Evolutionary conservation across 2,113 vertebrate species (phyloP).

Genomic region (Oncorhynchus masou): DNA sequence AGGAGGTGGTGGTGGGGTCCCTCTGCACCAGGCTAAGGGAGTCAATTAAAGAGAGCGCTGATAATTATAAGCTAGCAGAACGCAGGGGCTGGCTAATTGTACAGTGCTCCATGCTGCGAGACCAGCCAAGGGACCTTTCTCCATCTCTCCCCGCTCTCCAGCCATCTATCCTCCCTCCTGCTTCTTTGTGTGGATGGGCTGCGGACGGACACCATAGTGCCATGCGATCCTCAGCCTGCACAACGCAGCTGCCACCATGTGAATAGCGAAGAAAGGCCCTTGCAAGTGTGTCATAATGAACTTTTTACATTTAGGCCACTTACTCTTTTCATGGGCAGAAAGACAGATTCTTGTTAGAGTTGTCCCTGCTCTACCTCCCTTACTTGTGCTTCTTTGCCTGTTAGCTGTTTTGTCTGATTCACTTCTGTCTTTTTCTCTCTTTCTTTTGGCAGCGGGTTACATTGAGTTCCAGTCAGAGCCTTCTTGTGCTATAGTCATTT

Average conservation of each 20-base stretch:
- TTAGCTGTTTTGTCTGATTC: slow-evolving; percentile 20
- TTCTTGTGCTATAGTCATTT: slow-evolving; percentile 44
- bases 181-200: slow-evolving; percentile 65
- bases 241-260: slow-evolving; percentile 56
- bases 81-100: slow-evolving; percentile 78
- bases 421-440: not conserved
- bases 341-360: slow-evolving; percentile 46
- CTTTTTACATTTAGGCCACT: slow-evolving; percentile 67
- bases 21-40: slow-evolving; percentile 77
- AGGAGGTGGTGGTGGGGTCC: slow-evolving; percentile 50
- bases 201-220: slow-evolving; percentile 56
- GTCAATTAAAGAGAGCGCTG: slow-evolving; percentile 86
- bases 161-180: slow-evolving; percentile 54
- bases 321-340: slow-evolving; percentile 53
- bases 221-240: slow-evolving; percentile 48
- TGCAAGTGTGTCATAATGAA: slow-evolving; percentile 69
- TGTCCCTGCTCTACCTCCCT: slow-evolving; percentile 25
- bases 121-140: slow-evolving; percentile 66
- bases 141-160: slow-evolving; percentile 42
- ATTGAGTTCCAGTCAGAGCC: not conserved
- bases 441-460: not conserved
- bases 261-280: slow-evolving; percentile 43
- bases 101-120: slow-evolving; percentile 69
- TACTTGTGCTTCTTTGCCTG: not conserved
- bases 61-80: slow-evolving; percentile 89